A percentile compares a stretch with the other conserved stretches of the same genome.
phyloP scores from a whole-genome alignment of 2,797 vertebrate genomes.

The Mastacembelus armatus region DNA sequence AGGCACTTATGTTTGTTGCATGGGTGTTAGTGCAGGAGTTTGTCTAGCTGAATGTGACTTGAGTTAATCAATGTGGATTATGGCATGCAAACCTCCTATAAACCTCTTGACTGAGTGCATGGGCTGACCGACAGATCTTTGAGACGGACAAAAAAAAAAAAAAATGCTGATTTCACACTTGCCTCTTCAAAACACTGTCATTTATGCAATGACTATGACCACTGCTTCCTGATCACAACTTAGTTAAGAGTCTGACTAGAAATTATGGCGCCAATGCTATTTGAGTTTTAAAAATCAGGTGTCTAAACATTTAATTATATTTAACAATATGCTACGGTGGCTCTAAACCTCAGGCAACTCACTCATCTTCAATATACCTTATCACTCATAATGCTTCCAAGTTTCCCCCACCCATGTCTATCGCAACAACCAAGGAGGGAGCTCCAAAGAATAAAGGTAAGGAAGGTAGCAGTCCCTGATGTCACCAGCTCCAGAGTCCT shows the following conservation, averaged over 20 bases:
- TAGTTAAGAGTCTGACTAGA: slow-evolving; percentile 1
- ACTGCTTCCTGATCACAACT: slow-evolving; percentile 14
- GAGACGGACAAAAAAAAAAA: slow-evolving; percentile 36
- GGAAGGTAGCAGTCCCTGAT: no score
- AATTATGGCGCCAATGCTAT: not conserved
- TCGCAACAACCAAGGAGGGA: no score
- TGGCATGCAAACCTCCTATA: slow-evolving; percentile 35
- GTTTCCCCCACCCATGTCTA: no score
- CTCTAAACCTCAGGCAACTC: no score
- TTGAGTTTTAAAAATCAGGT: not conserved
- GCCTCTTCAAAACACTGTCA: slow-evolving; percentile 43
- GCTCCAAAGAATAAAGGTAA: no score
- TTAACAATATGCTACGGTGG: not conserved
- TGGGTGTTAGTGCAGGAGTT: slow-evolving; percentile 12
- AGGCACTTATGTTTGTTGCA: slow-evolving; percentile 3
- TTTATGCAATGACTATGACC: slow-evolving; percentile 51
- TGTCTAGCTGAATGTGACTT: slow-evolving; percentile 29
- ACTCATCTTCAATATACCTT: no score
- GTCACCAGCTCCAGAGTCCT: no score
- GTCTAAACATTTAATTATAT: not conserved
- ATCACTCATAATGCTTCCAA: no score
- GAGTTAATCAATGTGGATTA: slow-evolving; percentile 53
- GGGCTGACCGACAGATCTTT: slow-evolving; percentile 55
- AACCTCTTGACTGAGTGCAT: slow-evolving; percentile 50
- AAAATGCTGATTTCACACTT: slow-evolving; percentile 43